Conservation (phyloP, 2,797 vertebrate genomes). For the Gobio occitaniae region DNA sequence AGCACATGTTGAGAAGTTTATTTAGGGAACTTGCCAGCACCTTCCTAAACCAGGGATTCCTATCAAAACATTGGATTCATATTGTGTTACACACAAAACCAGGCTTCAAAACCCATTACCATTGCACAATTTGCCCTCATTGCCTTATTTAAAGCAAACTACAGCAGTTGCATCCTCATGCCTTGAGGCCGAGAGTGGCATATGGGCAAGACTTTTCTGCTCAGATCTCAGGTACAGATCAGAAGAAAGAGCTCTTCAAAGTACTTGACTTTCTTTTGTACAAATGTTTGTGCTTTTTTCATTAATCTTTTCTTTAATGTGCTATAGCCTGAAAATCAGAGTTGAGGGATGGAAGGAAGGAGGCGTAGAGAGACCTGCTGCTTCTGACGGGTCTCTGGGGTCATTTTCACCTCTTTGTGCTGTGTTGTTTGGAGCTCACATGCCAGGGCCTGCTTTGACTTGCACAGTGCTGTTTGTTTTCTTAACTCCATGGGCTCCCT, state of each 20-base stretch:
- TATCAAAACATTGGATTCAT: neutral
- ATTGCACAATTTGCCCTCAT: neutral
- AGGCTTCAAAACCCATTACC: neutral
- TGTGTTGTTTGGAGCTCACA: constrained; percentile 50
- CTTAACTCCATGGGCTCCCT: constrained; percentile 37
- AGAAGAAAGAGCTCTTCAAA: constrained; percentile 8
- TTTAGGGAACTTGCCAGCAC: neutral
- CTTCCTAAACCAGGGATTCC: neutral
- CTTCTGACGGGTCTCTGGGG: constrained; percentile 41
- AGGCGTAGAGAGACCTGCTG: constrained; percentile 41
- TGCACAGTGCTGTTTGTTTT: constrained; percentile 49
- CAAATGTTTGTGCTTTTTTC: constrained; percentile 26
- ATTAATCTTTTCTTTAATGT: constrained; percentile 21
- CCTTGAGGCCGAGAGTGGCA: constrained; percentile 13
- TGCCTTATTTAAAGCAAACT: constrained; percentile 28
- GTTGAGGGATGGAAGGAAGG: constrained; percentile 15
- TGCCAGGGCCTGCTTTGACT: constrained; percentile 52
- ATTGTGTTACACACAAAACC: neutral
- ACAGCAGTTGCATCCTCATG: neutral
- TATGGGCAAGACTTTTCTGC: neutral
- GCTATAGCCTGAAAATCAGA: constrained; percentile 22
- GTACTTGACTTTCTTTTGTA: constrained; percentile 13
- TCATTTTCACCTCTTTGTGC: constrained; percentile 50
- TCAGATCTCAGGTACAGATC: constrained; percentile 32
- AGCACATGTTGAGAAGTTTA: neutral